Base-by-base conservation (phyloP, 2,113 vertebrate species). In the Takifugu flavidus region DNA sequence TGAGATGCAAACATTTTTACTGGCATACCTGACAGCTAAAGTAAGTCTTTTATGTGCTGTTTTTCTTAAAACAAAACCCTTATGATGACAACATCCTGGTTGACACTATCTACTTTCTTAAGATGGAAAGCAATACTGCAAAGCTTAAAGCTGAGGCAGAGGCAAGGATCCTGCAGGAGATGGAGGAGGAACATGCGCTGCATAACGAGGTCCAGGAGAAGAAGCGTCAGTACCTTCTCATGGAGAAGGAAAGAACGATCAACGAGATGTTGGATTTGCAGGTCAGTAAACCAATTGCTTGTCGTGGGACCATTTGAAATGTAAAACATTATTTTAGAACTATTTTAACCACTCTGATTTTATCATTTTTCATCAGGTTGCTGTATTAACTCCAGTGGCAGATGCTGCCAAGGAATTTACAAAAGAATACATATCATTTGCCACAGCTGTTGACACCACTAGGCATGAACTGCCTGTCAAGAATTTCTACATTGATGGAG, bases 401-500 rank as follows among this genome's bases (percentile, higher is more conserved):
- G 80, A 88, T 4, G 62, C 78, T n/a, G 81, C 84, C 6, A 67
- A 77, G 0, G 49, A 27, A 8, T 94, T 98, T 51, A 84, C 82
- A 62, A 77, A 92, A 2, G 84, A 92, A 0, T 98, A 98, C 70
- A 90, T 75, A 67, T 73, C 43, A 3, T 93, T 98, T 29, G 94
- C 93, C 4, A 70, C 56, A 0, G 90, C 94, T 3, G 58, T 98
- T 68, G 94, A 97, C 72, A 80, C 88, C 45, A 94, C 91, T 0
- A 83, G 92, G 15, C 95, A 97, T 0, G 88, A 93, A 59, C 86
- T 98, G 6, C 93, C 94, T 0, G 65, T 93, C 25, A 92, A 89
- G 59, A 89, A 92, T 11, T 82, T 96, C 71, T 87, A 95, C 77
- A 66, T 93, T 64, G 84, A 86, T 0, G 90, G 86, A 3, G 89